Percentiles rank a stretch among this genome's conserved stretches.
These are phyloP conservation scores for Amphimallon solstitiale DNA, from an alignment of 2,888 invertebrate species.

Conservation along the genomic window DNA sequence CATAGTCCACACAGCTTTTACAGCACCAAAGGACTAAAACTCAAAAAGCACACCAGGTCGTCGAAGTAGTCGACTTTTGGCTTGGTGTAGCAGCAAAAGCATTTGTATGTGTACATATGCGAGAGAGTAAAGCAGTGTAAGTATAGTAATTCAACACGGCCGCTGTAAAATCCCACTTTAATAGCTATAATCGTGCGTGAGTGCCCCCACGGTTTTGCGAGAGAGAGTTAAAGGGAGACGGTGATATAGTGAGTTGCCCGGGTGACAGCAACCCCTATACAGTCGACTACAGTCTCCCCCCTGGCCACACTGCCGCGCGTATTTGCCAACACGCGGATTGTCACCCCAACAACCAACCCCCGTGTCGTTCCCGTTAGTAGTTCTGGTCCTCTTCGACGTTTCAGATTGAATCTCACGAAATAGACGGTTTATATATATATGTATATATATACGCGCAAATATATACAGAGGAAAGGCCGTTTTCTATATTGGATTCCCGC, in stretches of 20 bases:
- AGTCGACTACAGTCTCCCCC: conserved; percentile 43
- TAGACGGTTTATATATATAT: conserved; percentile 9
- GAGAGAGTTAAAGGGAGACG: conserved; percentile 44
- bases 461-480: background rate
- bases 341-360: conserved; percentile 48
- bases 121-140: conserved; percentile 47
- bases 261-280: conserved; percentile 54
- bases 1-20: too few species aligned
- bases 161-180: conserved; percentile 59
- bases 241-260: conserved; percentile 50
- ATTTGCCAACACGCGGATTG: conserved; percentile 56
- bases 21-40: too few species aligned
- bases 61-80: conserved; percentile 1
- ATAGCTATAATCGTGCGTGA: conserved; percentile 61
- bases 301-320: conserved; percentile 46
- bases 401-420: conserved; percentile 53
- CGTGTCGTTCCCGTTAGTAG: conserved; percentile 42
- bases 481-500: conserved; percentile 10
- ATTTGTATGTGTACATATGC: background rate
- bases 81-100: background rate
- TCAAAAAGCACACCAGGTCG: background rate
- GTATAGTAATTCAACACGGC: conserved; percentile 54
- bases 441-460: background rate
- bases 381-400: conserved; percentile 29
- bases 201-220: conserved; percentile 56